Base-by-base conservation (phyloP, 2,888 invertebrate genomes). In the Eilema depressum region DNA sequence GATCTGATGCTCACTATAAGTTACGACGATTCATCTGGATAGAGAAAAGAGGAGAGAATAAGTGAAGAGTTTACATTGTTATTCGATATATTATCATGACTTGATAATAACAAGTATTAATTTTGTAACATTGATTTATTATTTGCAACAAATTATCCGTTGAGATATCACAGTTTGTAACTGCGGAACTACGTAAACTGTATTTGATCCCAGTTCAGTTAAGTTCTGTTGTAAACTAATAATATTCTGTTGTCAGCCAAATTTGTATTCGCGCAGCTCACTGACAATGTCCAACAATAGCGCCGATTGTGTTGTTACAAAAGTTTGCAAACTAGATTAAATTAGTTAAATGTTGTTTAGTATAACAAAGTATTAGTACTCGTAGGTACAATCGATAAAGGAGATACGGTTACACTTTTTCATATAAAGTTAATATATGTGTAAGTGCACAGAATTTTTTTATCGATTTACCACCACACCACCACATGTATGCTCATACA, bases 241-340 rank as follows among this genome's bases (percentile, higher is more conserved):
- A 77, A 63, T 63, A 66, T 69, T 61, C 66, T 63, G 62, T 65
- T 66, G 53, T 59, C 60, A 68, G 69, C 75, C 69, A 75, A 78
- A 80, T 81, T 78, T 79, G 73, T 66, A 80, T 78, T 80, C 75
- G 68, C 64, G 66, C 26, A 28, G 28, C 28, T 47, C 60, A 56
- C 63, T 63, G 64, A 77, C 69, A 77, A 75, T 70, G 33, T 63
- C 68, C 59, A 67, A 77, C 69, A 72, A 72, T 70, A 67, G 70
- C 65, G 70, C n/a, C 53, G 53, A 53, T 53, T 53, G 8, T 53
- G 53, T 53, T 53, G 53, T 53, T 20, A 10, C 53, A 20, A 53
- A n/a, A 53, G 20, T 53, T 20, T 53, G 20, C 8, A 3, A 53
- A 53, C 53, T 47, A n/a, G 20, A 53, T 20, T n/a, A 10, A 47